These are phyloP conservation scores for Hystrix brachyura DNA, from an alignment of 2,113 vertebrate species.

Conservation along the genomic window DNA sequence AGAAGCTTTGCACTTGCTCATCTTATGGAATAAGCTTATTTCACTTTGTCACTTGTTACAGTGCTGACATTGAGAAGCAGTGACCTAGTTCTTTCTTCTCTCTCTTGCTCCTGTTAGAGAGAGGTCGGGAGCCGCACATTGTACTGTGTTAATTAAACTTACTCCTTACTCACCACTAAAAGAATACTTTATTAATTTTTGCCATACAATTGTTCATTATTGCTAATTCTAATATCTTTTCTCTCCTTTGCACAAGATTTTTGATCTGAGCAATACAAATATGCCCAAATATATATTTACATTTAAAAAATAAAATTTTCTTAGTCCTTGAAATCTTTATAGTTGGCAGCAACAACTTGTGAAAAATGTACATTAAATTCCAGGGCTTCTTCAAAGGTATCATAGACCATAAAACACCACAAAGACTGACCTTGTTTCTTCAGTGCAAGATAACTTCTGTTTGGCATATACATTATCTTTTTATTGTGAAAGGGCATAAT, in stretches of 20 bases:
- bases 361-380: neutral
- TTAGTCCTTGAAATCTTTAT: slow-evolving; percentile 57
- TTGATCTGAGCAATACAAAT: slow-evolving; percentile 47
- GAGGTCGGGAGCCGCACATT: slow-evolving; percentile 37
- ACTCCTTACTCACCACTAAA: slow-evolving; percentile 67
- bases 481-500: neutral
- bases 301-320: slow-evolving; percentile 42
- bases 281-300: neutral
- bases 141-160: slow-evolving; percentile 76
- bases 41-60: slow-evolving; percentile 58
- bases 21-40: slow-evolving; percentile 61
- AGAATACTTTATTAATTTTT: slow-evolving; percentile 73
- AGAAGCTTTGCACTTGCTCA: neutral
- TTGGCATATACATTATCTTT: neutral
- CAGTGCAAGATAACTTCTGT: neutral
- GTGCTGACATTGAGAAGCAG: slow-evolving; percentile 47
- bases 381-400: slow-evolving; percentile 9
- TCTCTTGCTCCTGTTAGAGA: neutral
- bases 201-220: slow-evolving; percentile 66
- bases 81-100: slow-evolving; percentile 82
- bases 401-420: neutral
- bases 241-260: slow-evolving; percentile 47
- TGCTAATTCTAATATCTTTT: slow-evolving; percentile 71
- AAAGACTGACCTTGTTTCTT: slow-evolving; percentile 38
- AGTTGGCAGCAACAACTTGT: slow-evolving; percentile 30